Evolutionary conservation across 2,797 vertebrate genomes (phyloP).

Genomic region (Sebastes alutus): DNA sequence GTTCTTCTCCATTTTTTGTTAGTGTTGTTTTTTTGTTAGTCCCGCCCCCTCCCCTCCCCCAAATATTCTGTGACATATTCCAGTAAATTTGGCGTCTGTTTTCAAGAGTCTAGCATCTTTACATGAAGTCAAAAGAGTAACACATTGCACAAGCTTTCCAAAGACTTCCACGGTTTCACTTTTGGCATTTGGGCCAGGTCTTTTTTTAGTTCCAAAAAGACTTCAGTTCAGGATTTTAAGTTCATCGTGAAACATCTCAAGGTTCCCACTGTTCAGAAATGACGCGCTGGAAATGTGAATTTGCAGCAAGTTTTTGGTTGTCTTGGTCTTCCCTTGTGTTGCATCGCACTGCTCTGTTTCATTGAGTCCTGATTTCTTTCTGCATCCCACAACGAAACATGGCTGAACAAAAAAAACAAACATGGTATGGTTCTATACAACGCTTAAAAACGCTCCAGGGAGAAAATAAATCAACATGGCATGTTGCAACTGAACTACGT

Average conservation of each 20-base stretch:
- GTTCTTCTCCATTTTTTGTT: slow-evolving; percentile 67
- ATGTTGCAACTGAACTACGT: slow-evolving; percentile 38
- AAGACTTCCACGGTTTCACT: slow-evolving; percentile 62
- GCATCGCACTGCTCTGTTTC: slow-evolving; percentile 52
- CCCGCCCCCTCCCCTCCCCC: slow-evolving; percentile 6
- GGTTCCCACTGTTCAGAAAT: slow-evolving; percentile 68
- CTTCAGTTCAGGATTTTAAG: slow-evolving; percentile 51
- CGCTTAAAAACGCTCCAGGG: slow-evolving; percentile 30
- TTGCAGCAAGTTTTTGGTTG: slow-evolving; percentile 74
- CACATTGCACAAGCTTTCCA: slow-evolving; percentile 78
- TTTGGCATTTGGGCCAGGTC: slow-evolving; percentile 60
- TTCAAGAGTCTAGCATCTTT: slow-evolving; percentile 82
- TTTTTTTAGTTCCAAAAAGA: slow-evolving; percentile 47
- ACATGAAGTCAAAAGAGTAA: slow-evolving; percentile 81
- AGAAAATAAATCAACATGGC: slow-evolving; percentile 53
- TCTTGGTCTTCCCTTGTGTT: slow-evolving; percentile 53
- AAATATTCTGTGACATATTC: slow-evolving; percentile 70
- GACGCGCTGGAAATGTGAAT: slow-evolving; percentile 70
- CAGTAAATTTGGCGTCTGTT: slow-evolving; percentile 69
- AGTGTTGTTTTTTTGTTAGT: slow-evolving; percentile 50
- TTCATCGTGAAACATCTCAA: slow-evolving; percentile 64
- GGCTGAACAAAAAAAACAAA: slow-evolving; percentile 48
- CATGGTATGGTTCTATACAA: slow-evolving; percentile 62
- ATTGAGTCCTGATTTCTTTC: slow-evolving; percentile 64
- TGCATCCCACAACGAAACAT: slow-evolving; percentile 69